Evolutionary conservation across 30 jellyfish, hydroid and myxozoan genomes (phyloP), one percentile per base, ranked within the genome.

Genomic region (Haliclystus octoradiatus): DNA sequence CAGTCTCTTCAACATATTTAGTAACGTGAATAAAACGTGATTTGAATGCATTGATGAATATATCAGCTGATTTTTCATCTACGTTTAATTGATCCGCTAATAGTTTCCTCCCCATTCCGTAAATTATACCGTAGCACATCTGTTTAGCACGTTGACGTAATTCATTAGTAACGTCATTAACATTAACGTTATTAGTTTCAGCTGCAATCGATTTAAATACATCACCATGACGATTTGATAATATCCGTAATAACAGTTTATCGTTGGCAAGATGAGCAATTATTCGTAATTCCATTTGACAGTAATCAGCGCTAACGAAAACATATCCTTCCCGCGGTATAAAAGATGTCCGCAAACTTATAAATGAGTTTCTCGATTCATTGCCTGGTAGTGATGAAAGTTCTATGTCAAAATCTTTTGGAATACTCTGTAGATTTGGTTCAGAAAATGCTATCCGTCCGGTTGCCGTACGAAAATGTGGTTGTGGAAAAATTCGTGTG

Each of bases 131-230:
- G 66, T 89, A 89, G 71, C 95, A 89, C 9, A 89, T 68, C 26
- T 82, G 95, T 57, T 89, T 89, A 13, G 98, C 93, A 50, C 62
- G 53, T 47, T 89, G 98, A 28, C 98, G 79, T 51, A 78, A 93
- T n/a, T 32, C 69, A 14, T 63, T 68, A 14, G 93, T 76, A 3
- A 89, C 98, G 26, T 65, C 75, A 13, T 65, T 84, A 26, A 62
- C 64, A 3, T 68, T n/a, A 33, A 81, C 66, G 31, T 64, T 79
- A 34, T 76, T 71, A 2, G 76, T 76, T 69, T 89, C 98, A n/a
- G 95, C 89, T 4, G 98, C 98, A 32, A 89, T 77, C 76, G 60
- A 71, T 24, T 89, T 90, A 66, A 89, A 89, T 25, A 89, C 98
- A 40, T 81, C 98, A 1, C 85, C 95, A 19, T 19, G 14, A 23